These are phyloP conservation scores for Cepaea hortensis DNA, from an alignment of 2,888 invertebrate genomes.

Conservation along the genomic window DNA sequence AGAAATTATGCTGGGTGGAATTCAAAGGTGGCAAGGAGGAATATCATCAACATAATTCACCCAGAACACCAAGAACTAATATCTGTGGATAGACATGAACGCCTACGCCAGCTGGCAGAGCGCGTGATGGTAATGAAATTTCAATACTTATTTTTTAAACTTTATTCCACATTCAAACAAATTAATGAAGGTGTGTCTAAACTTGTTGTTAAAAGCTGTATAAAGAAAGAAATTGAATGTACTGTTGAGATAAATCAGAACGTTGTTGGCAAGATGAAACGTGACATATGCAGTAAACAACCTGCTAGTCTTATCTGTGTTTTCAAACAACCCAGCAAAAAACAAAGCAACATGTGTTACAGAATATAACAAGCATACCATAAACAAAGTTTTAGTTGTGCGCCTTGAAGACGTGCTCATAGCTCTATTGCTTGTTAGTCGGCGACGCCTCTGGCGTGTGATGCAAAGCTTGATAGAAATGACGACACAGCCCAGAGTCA, in stretches of 20 bases:
- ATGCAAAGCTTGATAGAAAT: neutral
- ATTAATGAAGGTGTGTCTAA: neutral
- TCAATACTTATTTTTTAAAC: too few species aligned
- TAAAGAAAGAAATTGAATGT: neutral
- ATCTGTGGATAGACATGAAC: too few species aligned
- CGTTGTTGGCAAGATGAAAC: neutral
- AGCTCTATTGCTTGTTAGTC: too few species aligned
- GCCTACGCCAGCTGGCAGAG: too few species aligned
- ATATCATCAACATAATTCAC: too few species aligned
- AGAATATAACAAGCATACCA: neutral
- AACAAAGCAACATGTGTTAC: neutral
- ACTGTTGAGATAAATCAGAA: neutral
- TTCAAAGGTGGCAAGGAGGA: too few species aligned
- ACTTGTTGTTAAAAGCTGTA: neutral
- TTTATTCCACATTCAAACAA: too few species aligned
- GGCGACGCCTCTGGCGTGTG: neutral
- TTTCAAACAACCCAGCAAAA: too few species aligned
- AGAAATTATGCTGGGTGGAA: too few species aligned
- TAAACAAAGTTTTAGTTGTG: neutral
- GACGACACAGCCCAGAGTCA: neutral
- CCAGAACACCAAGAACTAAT: too few species aligned
- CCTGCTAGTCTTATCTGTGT: neutral
- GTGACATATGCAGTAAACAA: neutral
- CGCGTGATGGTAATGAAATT: too few species aligned
- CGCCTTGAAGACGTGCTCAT: neutral